Percentiles rank a stretch among this genome's conserved stretches.
phyloP scores from a whole-genome alignment of 2,113 vertebrate genomes.

The Zosterops lateralis region DNA sequence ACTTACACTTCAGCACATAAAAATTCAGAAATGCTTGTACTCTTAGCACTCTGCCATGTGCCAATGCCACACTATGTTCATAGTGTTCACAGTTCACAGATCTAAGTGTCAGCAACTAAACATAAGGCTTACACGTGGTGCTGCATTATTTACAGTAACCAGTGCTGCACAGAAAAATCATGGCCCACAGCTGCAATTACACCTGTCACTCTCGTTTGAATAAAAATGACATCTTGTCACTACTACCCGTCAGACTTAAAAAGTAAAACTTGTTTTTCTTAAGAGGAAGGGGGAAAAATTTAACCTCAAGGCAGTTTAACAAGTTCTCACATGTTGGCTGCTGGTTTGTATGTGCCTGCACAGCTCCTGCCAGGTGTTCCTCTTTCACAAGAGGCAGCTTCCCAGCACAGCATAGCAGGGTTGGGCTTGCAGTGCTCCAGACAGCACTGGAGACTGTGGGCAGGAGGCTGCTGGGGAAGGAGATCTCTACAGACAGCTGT shows the following conservation, averaged over 20 bases:
- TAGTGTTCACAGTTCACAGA: background rate
- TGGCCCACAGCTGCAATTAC: background rate
- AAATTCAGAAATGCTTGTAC: background rate
- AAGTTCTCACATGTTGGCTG: background rate
- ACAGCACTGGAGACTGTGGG: background rate
- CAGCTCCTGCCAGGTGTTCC: background rate
- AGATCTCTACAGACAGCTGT: background rate
- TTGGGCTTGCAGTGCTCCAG: background rate
- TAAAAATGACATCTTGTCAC: background rate
- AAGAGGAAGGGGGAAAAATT: background rate
- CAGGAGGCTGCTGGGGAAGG: background rate
- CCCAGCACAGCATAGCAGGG: background rate
- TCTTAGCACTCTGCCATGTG: background rate
- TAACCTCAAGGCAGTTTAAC: background rate
- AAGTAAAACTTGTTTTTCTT: background rate
- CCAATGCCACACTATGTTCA: background rate
- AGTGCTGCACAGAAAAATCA: background rate
- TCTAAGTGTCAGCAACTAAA: background rate
- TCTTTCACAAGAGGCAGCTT: background rate
- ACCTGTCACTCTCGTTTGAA: background rate
- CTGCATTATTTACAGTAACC: background rate
- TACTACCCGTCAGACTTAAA: background rate
- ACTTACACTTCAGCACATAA: background rate
- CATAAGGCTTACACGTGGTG: background rate
- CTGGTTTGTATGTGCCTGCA: accelerated